These are phyloP conservation scores for Diorhabda carinulata DNA, from an alignment of 1,140 invertebrate species.

Conservation along the genomic window DNA sequence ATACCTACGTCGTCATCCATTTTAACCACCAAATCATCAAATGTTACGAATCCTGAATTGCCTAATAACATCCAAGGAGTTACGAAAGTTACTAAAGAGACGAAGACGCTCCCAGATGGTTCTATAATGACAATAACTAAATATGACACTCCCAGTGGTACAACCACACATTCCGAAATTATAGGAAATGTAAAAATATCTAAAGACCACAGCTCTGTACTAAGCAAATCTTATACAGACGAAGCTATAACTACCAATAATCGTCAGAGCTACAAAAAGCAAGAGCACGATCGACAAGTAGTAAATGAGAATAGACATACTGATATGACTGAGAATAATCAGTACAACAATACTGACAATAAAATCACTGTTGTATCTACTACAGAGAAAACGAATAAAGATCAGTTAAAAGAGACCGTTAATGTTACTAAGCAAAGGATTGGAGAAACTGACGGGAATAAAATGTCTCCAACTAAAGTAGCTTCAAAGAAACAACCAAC, in stretches of 20 bases:
- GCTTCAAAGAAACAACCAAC: background rate
- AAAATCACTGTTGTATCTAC: background rate
- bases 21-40: background rate
- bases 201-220: background rate
- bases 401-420: background rate
- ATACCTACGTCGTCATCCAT: background rate
- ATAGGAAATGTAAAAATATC: background rate
- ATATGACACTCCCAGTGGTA: slow-evolving; percentile 54
- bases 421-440: background rate
- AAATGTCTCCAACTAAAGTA: background rate
- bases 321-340: background rate
- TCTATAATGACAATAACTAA: slow-evolving; percentile 60
- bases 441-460: background rate
- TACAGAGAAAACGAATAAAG: background rate
- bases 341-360: background rate
- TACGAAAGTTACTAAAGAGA: slow-evolving; percentile 59
- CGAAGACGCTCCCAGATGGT: slow-evolving; percentile 59
- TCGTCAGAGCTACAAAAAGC: background rate
- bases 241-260: background rate
- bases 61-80: slow-evolving; percentile 44
- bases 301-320: background rate
- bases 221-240: background rate
- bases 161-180: background rate
- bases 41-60: background rate
- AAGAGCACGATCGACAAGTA: background rate